Evolutionary conservation across 2,888 invertebrate genomes (phyloP).

Genomic region (Sinhomidia bicolor): DNA sequence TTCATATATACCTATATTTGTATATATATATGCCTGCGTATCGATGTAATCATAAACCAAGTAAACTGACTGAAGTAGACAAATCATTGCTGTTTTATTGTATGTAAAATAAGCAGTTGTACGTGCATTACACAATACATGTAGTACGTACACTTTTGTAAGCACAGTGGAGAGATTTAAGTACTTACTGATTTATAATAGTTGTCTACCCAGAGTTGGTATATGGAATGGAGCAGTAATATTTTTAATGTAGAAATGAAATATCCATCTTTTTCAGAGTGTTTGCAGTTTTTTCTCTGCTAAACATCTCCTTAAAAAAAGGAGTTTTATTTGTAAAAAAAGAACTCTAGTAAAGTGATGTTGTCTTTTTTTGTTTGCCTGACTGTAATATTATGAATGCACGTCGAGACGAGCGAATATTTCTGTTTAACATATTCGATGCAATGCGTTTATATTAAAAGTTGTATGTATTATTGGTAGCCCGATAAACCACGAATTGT

Average conservation of each 20-base stretch:
- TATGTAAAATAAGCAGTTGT: too few relatives aligned
- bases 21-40: neutral
- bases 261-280: conserved; percentile 7
- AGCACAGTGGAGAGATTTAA: too few relatives aligned
- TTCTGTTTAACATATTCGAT: neutral
- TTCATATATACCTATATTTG: too few relatives aligned
- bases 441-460: neutral
- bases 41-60: neutral
- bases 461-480: neutral
- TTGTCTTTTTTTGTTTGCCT: neutral
- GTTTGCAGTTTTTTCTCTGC: conserved; percentile 34
- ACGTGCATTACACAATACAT: too few relatives aligned
- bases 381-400: neutral
- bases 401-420: neutral
- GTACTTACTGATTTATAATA: too few relatives aligned
- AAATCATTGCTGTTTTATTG: conserved; percentile 41
- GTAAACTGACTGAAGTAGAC: conserved; percentile 29
- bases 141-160: too few relatives aligned
- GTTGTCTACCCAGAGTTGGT: neutral
- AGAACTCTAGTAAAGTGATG: neutral
- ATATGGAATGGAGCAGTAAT: neutral
- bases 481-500: conserved; percentile 2
- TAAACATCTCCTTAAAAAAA: neutral
- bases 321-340: conserved; percentile 25
- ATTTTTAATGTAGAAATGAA: conserved; percentile 3